Conservation (phyloP, 2,113 vertebrate genomes). For the Hippocampus guttulatus region DNA sequence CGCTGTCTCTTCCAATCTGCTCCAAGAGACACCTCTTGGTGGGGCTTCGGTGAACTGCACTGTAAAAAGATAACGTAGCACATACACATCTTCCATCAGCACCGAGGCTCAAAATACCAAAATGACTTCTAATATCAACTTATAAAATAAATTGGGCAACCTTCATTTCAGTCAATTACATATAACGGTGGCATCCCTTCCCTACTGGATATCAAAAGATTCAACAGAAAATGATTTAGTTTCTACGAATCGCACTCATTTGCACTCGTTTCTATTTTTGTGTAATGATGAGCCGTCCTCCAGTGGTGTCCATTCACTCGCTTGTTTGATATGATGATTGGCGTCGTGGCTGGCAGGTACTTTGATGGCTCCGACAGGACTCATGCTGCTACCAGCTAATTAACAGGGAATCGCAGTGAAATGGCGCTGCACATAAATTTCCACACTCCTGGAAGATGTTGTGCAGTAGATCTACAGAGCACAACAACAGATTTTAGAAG, state of each 20-base stretch:
- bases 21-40: neutral
- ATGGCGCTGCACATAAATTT: too few relatives aligned
- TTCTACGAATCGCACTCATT: conserved; percentile 19
- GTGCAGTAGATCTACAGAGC: too few relatives aligned
- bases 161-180: neutral
- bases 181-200: neutral
- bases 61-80: neutral
- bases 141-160: neutral
- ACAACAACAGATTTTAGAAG: neutral
- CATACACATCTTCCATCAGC: neutral
- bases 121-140: neutral
- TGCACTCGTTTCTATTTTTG: conserved; percentile 19
- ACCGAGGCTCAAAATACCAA: neutral
- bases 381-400: neutral
- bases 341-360: conserved; percentile 12
- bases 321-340: conserved; percentile 36
- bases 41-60: neutral
- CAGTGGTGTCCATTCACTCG: conserved; percentile 11
- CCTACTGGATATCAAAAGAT: neutral
- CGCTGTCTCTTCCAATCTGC: neutral
- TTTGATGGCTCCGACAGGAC: conserved; percentile 32
- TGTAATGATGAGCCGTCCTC: conserved; percentile 10
- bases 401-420: neutral
- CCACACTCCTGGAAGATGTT: too few relatives aligned
- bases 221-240: neutral